Percentiles rank a stretch among this genome's conserved stretches.
Evolutionary conservation across 1,140 invertebrate species (phyloP).

Genomic region (Halesus radiatus): DNA sequence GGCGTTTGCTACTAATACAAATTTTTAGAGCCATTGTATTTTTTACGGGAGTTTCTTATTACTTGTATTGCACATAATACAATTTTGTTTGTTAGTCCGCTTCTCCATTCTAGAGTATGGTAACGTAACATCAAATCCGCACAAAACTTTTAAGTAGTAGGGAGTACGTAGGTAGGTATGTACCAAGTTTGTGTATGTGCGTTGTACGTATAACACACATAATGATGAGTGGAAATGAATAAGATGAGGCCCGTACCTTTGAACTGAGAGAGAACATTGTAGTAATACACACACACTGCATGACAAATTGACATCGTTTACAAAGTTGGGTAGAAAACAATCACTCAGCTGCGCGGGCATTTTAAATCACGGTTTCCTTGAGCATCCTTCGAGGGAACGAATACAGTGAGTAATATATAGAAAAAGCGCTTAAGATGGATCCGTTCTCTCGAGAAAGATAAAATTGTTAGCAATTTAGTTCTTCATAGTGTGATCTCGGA

Average conservation of each 20-base stretch:
- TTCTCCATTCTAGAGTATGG: too few relatives aligned
- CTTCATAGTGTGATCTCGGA: background rate
- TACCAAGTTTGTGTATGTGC: too few relatives aligned
- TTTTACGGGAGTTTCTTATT: too few relatives aligned
- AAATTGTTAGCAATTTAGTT: slow-evolving; percentile 17
- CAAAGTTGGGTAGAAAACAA: background rate
- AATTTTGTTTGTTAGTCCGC: too few relatives aligned
- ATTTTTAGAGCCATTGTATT: too few relatives aligned
- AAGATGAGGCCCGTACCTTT: background rate
- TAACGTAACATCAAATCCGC: too few relatives aligned
- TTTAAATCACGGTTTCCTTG: background rate
- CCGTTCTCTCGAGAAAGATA: background rate
- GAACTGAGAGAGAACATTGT: background rate
- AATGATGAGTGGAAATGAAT: background rate
- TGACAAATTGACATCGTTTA: slow-evolving; percentile 7
- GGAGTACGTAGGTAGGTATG: too few relatives aligned
- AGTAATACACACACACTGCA: background rate
- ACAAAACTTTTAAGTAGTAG: too few relatives aligned
- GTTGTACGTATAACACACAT: too few relatives aligned
- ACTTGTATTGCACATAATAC: too few relatives aligned
- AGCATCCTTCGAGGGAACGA: background rate
- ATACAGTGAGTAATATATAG: slow-evolving; percentile 22
- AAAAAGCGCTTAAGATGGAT: slow-evolving; percentile 13
- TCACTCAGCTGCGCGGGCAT: background rate
- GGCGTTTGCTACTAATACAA: too few relatives aligned